A percentile compares a stretch with the other conserved stretches of the same genome.
phyloP scores from a whole-genome alignment of 2,113 vertebrate genomes.

The Microcebus jonahi region DNA sequence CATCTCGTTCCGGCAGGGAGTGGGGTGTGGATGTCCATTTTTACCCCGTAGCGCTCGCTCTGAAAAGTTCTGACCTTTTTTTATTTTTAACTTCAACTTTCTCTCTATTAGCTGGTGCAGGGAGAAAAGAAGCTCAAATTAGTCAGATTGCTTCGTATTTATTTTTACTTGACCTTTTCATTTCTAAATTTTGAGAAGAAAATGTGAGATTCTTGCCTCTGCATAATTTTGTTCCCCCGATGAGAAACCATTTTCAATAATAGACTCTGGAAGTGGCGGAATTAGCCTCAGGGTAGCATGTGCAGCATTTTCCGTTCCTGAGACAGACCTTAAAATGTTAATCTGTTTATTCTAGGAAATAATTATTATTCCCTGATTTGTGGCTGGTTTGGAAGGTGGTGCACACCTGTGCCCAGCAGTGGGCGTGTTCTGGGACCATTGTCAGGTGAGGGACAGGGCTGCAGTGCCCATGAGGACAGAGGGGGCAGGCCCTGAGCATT shows the following conservation, averaged over 20 bases:
- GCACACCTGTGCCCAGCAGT: rapidly evolving
- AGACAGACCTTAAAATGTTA: neutral
- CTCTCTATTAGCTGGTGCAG: neutral
- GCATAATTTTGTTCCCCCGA: neutral
- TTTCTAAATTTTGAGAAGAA: constrained; percentile 18
- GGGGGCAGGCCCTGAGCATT: neutral
- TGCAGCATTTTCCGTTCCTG: neutral
- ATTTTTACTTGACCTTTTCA: constrained; percentile 52
- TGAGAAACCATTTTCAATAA: neutral
- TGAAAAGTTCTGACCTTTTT: neutral
- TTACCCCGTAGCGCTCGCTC: neutral
- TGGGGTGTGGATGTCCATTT: neutral
- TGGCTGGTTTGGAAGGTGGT: neutral
- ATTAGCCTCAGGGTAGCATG: neutral
- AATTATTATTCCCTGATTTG: neutral
- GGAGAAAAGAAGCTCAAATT: constrained; percentile 20
- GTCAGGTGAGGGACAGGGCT: rapidly evolving
- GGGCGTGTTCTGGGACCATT: neutral
- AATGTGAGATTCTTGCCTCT: neutral
- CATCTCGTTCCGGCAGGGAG: neutral
- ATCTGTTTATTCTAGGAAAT: neutral
- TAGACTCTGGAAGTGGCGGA: neutral
- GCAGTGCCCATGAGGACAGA: rapidly evolving
- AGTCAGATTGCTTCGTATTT: constrained; percentile 25
- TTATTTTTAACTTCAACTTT: neutral